Base-by-base conservation (phyloP, 2,888 invertebrate genomes). In the Odontocerum albicorne region DNA sequence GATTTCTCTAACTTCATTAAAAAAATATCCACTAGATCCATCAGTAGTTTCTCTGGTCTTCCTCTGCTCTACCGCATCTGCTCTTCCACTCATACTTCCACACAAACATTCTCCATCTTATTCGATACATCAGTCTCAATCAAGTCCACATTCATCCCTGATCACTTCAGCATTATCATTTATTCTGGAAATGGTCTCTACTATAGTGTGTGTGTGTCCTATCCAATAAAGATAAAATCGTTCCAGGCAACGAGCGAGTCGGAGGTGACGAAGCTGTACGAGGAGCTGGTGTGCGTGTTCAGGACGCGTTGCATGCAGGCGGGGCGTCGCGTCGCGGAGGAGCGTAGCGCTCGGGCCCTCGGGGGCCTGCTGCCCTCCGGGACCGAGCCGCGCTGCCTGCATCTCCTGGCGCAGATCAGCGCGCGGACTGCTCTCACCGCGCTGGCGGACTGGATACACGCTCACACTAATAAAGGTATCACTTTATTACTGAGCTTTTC, bases 281-380 rank as follows among this genome's bases (percentile, higher is more conserved):
- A 38, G 8, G 16, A 40, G 7, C 16, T 47, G 27, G 15, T 49
- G 22, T 16, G 33, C 1, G 49, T 36, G 2, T 55, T 55, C 33
- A 31, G 40, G 15, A 12, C 22, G 17, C 47, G 54, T 1, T 49
- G 51, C 33, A 38, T 27, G 21, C 13, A 39, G 3, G 47, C 55
- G 6, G 55, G 44, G 4, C 31, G 21, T 13, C 27, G 35, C 8
- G 39, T 40, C 12, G 54, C 46, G 8, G 13, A 4, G 31, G 21
- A 45, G 13, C 49, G 58, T 7, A 35, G 42, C 1, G 42, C 50
- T 2, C 17, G 43, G 15, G 49, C 40, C 2, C 60, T 60, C 3
- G 64, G 65, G 46, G 57, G 64, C 16, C 60, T 61, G 8, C 63
- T 65, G 0, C 65, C 70, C 22, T 63, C 66, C 27, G 61, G 65